Percentiles rank a stretch among this genome's conserved stretches.
phyloP scores from a whole-genome alignment of 2,113 vertebrate genomes.

The Haliaeetus leucogaster region DNA sequence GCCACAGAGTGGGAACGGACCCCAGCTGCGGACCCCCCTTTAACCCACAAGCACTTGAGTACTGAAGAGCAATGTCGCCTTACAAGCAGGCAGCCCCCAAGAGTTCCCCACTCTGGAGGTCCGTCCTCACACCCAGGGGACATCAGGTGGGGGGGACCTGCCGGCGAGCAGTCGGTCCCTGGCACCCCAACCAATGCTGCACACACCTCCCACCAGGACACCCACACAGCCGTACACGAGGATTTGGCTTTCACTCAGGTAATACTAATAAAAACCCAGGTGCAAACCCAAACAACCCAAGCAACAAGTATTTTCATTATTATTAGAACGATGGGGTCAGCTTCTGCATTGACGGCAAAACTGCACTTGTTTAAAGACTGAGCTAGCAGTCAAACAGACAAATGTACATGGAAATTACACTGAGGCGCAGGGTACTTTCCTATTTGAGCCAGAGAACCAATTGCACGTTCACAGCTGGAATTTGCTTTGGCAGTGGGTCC shows the following conservation, averaged over 20 bases:
- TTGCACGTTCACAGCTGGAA: conserved; percentile 46
- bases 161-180: not conserved
- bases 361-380: conserved; percentile 19
- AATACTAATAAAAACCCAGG: not conserved
- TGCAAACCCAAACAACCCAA: not conserved
- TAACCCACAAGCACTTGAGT: not conserved
- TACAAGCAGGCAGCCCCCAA: not conserved
- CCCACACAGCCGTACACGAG: rapidly evolving
- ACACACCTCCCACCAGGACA: not conserved
- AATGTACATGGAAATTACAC: conserved; percentile 49
- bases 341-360: not conserved
- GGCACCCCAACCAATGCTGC: not conserved
- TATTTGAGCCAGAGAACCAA: conserved; percentile 13
- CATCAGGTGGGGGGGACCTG: not conserved
- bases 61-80: not conserved
- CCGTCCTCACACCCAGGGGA: not conserved
- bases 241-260: not conserved
- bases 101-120: not conserved
- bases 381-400: not conserved
- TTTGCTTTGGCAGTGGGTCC: conserved; percentile 23
- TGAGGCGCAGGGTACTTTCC: not conserved
- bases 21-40: not conserved
- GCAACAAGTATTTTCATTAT: not conserved
- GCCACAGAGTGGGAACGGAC: not conserved
- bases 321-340: not conserved